Conservation (phyloP, 2,113 vertebrate species). For the Stictonetta naevosa region DNA sequence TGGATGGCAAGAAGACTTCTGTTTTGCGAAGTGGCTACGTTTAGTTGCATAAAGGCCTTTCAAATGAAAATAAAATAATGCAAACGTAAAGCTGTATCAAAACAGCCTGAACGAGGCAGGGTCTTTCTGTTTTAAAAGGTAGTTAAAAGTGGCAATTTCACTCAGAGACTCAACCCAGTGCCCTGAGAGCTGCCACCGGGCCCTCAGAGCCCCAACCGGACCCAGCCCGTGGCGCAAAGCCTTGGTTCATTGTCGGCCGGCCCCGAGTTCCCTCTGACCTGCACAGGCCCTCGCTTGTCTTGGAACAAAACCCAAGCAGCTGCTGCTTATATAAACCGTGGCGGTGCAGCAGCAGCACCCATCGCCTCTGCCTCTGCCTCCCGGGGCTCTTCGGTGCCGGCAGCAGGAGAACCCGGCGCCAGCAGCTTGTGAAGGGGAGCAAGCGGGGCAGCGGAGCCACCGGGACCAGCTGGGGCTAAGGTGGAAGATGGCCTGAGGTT, state of each 20-base stretch:
- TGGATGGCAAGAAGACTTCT: not conserved
- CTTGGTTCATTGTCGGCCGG: conserved; percentile 38
- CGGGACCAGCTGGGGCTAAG: not conserved
- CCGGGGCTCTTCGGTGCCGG: rapidly evolving
- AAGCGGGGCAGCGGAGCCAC: not conserved
- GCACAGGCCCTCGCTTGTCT: not conserved
- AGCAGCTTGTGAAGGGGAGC: not conserved
- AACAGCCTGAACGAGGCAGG: not conserved
- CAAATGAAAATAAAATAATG: not conserved
- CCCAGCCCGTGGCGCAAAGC: conserved; percentile 40
- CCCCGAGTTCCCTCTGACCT: conserved; percentile 53
- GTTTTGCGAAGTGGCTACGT: not conserved
- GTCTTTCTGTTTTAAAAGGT: not conserved
- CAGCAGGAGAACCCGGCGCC: rapidly evolving
- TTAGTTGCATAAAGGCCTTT: not conserved
- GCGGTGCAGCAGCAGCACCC: not conserved
- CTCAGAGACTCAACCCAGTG: conserved; percentile 8
- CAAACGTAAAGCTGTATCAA: not conserved
- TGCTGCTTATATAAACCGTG: not conserved
- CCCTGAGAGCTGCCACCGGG: too few species aligned
- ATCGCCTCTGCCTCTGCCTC: not conserved
- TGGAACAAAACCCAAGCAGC: conserved; percentile 40
- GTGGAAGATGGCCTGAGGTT: not conserved
- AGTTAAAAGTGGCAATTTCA: not conserved
- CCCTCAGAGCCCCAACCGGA: not conserved